Conservation (phyloP, 2,113 vertebrate species). For the Syngnathoides biaculeatus region DNA sequence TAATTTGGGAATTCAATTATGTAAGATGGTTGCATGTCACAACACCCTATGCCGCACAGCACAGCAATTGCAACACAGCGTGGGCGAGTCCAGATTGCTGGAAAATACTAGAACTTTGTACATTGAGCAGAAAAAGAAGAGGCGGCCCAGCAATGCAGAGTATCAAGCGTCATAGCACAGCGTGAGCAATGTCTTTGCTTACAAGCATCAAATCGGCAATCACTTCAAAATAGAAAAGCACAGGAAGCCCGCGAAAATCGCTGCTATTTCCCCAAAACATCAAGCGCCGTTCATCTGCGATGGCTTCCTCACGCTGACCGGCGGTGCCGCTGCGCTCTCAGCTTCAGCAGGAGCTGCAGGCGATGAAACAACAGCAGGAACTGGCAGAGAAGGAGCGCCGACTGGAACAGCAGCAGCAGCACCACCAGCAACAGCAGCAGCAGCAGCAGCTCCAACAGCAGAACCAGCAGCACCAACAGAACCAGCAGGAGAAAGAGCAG, state of each 20-base stretch:
- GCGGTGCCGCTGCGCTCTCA: conserved; percentile 60
- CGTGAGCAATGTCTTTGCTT: conserved; percentile 23
- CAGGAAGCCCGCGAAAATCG: conserved; percentile 25
- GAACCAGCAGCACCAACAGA: conserved; percentile 90
- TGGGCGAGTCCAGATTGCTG: conserved; percentile 2
- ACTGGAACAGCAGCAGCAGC: conserved; percentile 79
- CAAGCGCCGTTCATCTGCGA: conserved; percentile 19
- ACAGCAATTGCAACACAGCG: too few relatives aligned
- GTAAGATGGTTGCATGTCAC: too few relatives aligned
- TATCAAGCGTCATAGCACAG: conserved; percentile 30
- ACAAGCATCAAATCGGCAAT: conserved; percentile 24
- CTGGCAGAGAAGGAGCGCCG: conserved; percentile 93
- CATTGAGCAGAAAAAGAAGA: conserved; percentile 32
- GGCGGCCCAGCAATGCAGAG: conserved; percentile 33
- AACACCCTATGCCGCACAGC: conserved; percentile 1
- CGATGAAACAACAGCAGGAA: conserved; percentile 96
- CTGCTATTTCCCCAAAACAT: conserved; percentile 9
- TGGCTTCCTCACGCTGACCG: conserved; percentile 27
- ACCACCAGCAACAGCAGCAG: conserved; percentile 90
- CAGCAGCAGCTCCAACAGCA: conserved; percentile 86
- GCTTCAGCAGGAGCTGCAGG: conserved; percentile 98
- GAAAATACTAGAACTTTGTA: conserved; percentile 35
- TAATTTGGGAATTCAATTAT: too few relatives aligned
- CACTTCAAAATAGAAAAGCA: conserved; percentile 23
- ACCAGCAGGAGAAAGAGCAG: conserved; percentile 91